Conservation (phyloP, 2,113 vertebrate species). For the Helogale parvula region DNA sequence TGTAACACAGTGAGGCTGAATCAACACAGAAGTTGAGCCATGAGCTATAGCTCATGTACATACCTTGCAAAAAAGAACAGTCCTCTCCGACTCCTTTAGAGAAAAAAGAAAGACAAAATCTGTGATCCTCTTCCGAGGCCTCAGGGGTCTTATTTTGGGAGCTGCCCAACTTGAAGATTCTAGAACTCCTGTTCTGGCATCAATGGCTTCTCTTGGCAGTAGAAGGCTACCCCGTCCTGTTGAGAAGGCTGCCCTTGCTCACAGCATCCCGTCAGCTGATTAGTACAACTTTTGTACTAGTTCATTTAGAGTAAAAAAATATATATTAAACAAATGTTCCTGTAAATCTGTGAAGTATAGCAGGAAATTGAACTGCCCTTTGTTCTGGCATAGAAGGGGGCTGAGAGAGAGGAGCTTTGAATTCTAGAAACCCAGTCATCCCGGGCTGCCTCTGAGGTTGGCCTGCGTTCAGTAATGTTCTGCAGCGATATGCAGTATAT, state of each 20-base stretch:
- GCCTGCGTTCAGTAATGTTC: fast-evolving
- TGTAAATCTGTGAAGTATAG: neutral
- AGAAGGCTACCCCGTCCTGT: neutral
- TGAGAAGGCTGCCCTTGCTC: neutral
- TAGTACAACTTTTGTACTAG: neutral
- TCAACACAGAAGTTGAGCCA: neutral
- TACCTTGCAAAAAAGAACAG: neutral
- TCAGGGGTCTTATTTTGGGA: neutral
- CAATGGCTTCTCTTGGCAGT: neutral
- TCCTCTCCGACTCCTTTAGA: neutral
- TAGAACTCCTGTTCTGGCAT: fast-evolving
- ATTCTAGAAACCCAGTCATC: neutral
- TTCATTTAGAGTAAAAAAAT: neutral
- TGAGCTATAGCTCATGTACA: neutral
- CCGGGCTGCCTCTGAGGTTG: neutral
- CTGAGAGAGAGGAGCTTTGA: neutral
- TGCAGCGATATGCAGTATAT: fast-evolving
- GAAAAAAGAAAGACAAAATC: neutral
- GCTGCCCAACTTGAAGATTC: neutral
- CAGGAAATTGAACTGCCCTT: neutral
- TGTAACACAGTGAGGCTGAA: neutral
- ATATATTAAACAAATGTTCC: neutral
- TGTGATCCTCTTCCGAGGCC: neutral
- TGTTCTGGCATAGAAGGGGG: neutral
- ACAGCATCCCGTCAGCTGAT: neutral